Percentiles rank a stretch among this genome's conserved stretches.
Conservation (phyloP, 2,113 vertebrate species). For the Regulus satrapa region DNA sequence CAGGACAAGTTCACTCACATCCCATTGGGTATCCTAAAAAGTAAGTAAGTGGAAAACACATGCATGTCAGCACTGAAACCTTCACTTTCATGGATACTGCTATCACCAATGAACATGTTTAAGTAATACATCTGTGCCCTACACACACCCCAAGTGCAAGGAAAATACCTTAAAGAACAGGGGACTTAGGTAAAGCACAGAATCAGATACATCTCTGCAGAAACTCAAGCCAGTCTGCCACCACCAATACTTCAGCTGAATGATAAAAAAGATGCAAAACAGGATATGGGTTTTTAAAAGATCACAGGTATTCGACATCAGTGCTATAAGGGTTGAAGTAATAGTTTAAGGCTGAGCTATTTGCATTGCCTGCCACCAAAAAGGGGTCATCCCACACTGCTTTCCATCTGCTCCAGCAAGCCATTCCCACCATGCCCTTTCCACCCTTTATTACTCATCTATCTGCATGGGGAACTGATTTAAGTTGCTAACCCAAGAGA, state of each 20-base stretch:
- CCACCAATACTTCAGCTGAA: not conserved
- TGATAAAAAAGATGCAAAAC: not conserved
- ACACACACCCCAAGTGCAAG: not conserved
- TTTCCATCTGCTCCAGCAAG: not conserved
- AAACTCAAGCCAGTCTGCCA: not conserved
- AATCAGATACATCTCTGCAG: not conserved
- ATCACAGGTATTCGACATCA: not conserved
- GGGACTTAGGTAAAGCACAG: not conserved
- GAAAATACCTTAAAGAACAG: not conserved
- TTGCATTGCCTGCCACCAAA: rapidly evolving
- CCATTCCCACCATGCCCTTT: not conserved
- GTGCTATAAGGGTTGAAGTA: not conserved
- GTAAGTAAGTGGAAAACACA: not conserved
- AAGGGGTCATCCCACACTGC: not conserved
- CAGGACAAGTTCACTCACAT: not conserved
- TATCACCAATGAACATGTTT: not conserved
- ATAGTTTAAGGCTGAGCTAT: not conserved
- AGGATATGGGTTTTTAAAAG: not conserved
- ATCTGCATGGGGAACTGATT: not conserved
- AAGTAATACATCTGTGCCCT: not conserved
- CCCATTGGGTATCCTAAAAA: not conserved
- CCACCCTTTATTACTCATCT: not conserved
- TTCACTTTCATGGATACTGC: not conserved
- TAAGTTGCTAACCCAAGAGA: not conserved
- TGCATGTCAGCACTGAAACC: conserved; percentile 21